phyloP scores from a whole-genome alignment of 2,113 vertebrate species.

The Murina feae region DNA sequence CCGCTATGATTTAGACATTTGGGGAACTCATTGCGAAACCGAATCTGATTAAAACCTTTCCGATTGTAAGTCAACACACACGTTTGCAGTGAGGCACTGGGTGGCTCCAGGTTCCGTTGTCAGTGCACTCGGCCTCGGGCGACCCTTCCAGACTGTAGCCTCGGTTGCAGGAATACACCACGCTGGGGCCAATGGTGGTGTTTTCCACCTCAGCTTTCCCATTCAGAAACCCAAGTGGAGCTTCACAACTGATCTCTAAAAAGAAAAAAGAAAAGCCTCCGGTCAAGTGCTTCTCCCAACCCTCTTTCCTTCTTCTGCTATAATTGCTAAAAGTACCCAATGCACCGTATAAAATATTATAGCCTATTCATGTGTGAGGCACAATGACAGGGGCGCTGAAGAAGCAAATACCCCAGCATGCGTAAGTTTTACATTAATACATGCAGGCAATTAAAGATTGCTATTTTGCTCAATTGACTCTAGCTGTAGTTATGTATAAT shows the following conservation, averaged over 20 bases:
- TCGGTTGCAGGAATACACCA: constrained; percentile 87
- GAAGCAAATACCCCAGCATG: neutral
- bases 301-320: neutral
- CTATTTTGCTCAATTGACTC: neutral
- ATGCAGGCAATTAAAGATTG: neutral
- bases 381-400: neutral
- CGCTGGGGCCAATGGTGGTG: constrained; percentile 81
- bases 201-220: constrained; percentile 86
- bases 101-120: constrained; percentile 88
- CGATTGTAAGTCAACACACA: constrained; percentile 80
- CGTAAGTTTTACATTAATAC: neutral
- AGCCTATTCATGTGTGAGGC: neutral
- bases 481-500: neutral
- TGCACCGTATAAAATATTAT: neutral
- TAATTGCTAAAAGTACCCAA: neutral
- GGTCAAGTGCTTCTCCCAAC: neutral
- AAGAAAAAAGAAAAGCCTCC: constrained; percentile 23
- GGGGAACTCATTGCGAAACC: neutral
- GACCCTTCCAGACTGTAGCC: constrained; percentile 91
- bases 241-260: constrained; percentile 85
- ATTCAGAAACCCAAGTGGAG: constrained; percentile 81
- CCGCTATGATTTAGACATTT: neutral
- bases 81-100: constrained; percentile 89
- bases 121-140: constrained; percentile 83
- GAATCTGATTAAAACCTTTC: constrained; percentile 1